Evolutionary conservation across 1,140 invertebrate genomes (phyloP).

Genomic region (Frieseomelitta varia): DNA sequence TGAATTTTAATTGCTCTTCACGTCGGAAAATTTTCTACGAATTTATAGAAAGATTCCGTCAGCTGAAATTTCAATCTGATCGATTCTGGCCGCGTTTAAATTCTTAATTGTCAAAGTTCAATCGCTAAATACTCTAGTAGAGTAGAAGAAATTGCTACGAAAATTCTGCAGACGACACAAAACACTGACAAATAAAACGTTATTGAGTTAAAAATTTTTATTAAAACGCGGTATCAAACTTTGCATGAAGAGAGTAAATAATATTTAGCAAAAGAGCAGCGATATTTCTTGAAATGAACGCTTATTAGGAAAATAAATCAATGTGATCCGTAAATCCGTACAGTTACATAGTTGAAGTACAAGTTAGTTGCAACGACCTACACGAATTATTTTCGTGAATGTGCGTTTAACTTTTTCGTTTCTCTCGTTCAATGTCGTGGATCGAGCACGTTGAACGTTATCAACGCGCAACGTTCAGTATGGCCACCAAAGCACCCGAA

Average conservation of each 20-base stretch:
- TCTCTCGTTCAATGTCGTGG: constrained; percentile 52
- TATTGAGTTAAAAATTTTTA: too few relatives aligned
- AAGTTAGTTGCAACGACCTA: background rate
- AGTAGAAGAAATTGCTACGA: too few relatives aligned
- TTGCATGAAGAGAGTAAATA: too few relatives aligned
- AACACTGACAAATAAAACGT: too few relatives aligned
- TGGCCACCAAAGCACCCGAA: constrained; percentile 55
- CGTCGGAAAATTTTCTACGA: too few relatives aligned
- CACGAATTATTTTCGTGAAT: constrained; percentile 1
- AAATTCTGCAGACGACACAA: too few relatives aligned
- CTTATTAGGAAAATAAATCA: background rate
- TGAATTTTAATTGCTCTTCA: background rate
- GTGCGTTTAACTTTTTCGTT: constrained; percentile 1
- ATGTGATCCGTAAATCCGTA: background rate
- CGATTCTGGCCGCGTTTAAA: too few relatives aligned
- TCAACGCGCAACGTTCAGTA: constrained; percentile 37
- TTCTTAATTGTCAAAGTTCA: too few relatives aligned
- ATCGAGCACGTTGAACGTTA: constrained; percentile 42
- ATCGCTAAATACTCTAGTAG: too few relatives aligned
- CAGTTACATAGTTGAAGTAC: background rate
- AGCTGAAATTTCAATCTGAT: too few relatives aligned
- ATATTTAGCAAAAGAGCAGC: too few relatives aligned
- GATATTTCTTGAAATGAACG: background rate
- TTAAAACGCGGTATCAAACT: background rate
- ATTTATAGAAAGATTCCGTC: too few relatives aligned